Evolutionary conservation across 2,797 vertebrate species (phyloP), one percentile per base, ranked within the genome.

Genomic region (Chaetophractus vellerosus): DNA sequence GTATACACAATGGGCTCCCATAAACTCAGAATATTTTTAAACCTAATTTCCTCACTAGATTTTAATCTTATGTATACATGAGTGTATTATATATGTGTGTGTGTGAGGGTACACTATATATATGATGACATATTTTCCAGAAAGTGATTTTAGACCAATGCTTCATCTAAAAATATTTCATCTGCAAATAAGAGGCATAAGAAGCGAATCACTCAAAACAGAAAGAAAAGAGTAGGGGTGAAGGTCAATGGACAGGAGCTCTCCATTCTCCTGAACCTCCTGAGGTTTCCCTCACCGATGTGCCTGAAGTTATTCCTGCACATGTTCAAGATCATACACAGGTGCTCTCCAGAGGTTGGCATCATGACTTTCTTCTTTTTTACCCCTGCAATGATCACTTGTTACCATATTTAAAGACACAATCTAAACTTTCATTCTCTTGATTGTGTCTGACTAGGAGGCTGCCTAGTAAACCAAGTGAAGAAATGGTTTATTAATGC

Each of bases 361-460:
- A 18, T 36, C 9, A n/a, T 55, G 72, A 16, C 24, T 88, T 88
- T 38, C 14, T 24, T 90, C 16, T n/a, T 45, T 33, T 59, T 21
- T 4, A 45, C 33, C 9, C 18, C 4, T 57, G 9, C 0, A 4
- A 6, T n/a, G 23, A 91, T 78, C 71, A 11, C 26, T 94, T 78
- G 23, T 11, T 59, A 84, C 18, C 52, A 61, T 55, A 21, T 59
- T 95, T 93, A 88, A 90, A 90, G 24, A 50, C 0, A 36, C 0
- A 36, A 33, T 64, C 33, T 79, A 90, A 84, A 76, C 90, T 88
- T 88, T 83, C 31, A 91, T 63, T 2, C 19, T 90, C 36, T 92
- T 87, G 38, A 36, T 48, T 76, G 7, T 82, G 6, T 91, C 8
- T 41, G 28, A 5, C 16, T 87, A 79, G 69, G 81, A 92, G 69